phyloP scores from a whole-genome alignment of 2,113 vertebrate species.

The Eretmochelys imbricata region DNA sequence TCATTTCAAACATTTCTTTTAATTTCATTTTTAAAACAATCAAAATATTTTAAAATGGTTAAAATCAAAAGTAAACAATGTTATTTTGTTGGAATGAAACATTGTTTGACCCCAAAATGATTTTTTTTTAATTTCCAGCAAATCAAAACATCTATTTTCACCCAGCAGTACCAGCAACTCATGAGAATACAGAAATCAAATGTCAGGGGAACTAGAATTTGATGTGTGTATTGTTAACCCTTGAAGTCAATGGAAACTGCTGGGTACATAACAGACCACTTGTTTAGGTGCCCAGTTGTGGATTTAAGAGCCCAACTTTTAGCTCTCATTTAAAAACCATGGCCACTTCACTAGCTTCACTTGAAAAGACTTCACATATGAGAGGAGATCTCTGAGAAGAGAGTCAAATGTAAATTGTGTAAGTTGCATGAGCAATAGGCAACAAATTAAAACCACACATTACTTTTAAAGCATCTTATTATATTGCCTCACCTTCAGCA shows the following conservation, averaged over 20 bases:
- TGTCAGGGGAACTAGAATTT: not conserved
- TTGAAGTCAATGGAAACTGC: not conserved
- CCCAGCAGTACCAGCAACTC: not conserved
- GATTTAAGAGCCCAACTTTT: conserved; percentile 16
- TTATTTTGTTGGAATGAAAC: not conserved
- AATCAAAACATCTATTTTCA: not conserved
- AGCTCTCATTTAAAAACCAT: not conserved
- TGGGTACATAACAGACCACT: not conserved
- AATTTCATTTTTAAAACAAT: not conserved
- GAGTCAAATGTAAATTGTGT: not conserved
- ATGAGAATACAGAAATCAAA: not conserved
- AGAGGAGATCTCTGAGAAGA: not conserved
- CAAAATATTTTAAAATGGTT: not conserved
- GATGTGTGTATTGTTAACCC: not conserved
- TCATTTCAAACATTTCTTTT: not conserved
- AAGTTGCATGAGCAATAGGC: conserved; percentile 12
- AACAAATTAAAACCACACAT: not conserved
- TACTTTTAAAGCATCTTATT: not conserved
- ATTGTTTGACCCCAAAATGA: not conserved
- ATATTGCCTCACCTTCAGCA: conserved; percentile 2
- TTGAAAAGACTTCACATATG: not conserved
- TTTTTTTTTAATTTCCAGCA: not conserved
- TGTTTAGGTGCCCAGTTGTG: not conserved
- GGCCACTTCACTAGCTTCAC: not conserved
- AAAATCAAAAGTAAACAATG: not conserved